Base-by-base conservation (phyloP, 2,797 vertebrate species). In the Alosa sapidissima region DNA sequence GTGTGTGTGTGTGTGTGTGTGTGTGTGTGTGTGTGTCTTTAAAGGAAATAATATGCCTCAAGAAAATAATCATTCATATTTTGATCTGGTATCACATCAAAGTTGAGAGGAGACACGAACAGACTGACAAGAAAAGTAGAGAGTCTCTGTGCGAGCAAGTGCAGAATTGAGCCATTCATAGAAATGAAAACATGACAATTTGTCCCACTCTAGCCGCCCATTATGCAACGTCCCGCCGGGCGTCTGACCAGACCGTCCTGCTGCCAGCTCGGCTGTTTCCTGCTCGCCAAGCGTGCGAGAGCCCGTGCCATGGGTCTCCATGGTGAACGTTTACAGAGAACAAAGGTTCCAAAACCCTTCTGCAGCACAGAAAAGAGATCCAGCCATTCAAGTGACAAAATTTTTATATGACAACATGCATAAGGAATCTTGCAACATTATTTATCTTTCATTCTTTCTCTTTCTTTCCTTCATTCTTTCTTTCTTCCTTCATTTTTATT, bases 181-280 rank as follows among this genome's bases (percentile, higher is more conserved):
- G 72, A 78, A 47, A 78, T 78, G 72, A 78, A 47, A 45, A 78
- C 36, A 78, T 78, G 72, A 78, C 72, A 78, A 45, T 78, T 78
- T 47, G 72, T 78, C 72, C 72, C 72, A 47, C 36, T 78, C 36
- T 41, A 78, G 72, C 72, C 72, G 19, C 3, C 2, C 72, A 78
- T 78, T 78, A 78, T 47, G 72, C 41, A 78, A 78, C 36, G 14
- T 47, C 72, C 41, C 41, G 72, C 72, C 36, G 72, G 72, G 72
- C 72, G 45, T 45, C 36, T 21, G 72, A 78, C 72, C 72, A 78
- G 72, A 9, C 72, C 72, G 41, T 21, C 72, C 72, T 78, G 36
- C 72, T 78, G 72, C 36, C 72, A 78, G 41, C 72, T 45, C 41
- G 41, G 41, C 72, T 78, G 41, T 78, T 45, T 78, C 36, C 72